A percentile compares a stretch with the other conserved stretches of the same genome.
phyloP scores from a whole-genome alignment of 2,888 invertebrate species.

The Polyploca ridens region DNA sequence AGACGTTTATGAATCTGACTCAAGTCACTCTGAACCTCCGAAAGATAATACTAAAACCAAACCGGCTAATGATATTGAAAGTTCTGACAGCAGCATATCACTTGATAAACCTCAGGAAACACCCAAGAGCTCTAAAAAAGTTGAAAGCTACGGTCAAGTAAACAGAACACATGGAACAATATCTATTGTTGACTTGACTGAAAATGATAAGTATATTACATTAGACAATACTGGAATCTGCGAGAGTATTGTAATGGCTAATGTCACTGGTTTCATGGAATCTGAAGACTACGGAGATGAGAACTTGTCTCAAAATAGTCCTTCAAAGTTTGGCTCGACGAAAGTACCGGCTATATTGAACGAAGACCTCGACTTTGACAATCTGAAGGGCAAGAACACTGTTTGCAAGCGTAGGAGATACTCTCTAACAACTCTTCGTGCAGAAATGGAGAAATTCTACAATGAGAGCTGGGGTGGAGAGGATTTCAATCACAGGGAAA shows the following conservation, averaged over 20 bases:
- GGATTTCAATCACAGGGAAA: slow-evolving; percentile 83
- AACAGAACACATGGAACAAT: slow-evolving; percentile 28
- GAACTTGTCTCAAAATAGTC: slow-evolving; percentile 33
- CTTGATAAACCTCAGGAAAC: slow-evolving; percentile 30
- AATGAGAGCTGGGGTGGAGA: slow-evolving; percentile 87
- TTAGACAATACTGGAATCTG: slow-evolving; percentile 48
- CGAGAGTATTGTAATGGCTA: slow-evolving; percentile 73
- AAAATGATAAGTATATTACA: slow-evolving; percentile 41
- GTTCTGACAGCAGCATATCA: slow-evolving; percentile 42
- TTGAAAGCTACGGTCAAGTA: slow-evolving; percentile 26
- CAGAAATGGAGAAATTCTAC: slow-evolving; percentile 87
- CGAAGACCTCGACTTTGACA: slow-evolving; percentile 76
- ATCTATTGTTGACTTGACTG: slow-evolving; percentile 63
- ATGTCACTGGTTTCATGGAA: slow-evolving; percentile 69
- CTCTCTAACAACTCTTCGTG: slow-evolving; percentile 69
- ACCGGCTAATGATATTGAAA: slow-evolving; percentile 40
- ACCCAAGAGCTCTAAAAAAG: slow-evolving; percentile 29
- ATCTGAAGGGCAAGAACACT: slow-evolving; percentile 70
- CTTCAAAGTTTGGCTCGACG: slow-evolving; percentile 68
- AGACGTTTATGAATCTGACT: slow-evolving; percentile 85
- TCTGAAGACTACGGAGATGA: slow-evolving; percentile 51
- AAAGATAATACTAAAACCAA: slow-evolving; percentile 35
- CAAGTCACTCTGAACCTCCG: slow-evolving; percentile 61
- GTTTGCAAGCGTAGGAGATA: slow-evolving; percentile 62
- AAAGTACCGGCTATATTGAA: slow-evolving; percentile 74